A percentile compares a stretch with the other conserved stretches of the same genome.
Evolutionary conservation across 2,113 vertebrate species (phyloP).

Genomic region (Crotophaga sulcirostris): DNA sequence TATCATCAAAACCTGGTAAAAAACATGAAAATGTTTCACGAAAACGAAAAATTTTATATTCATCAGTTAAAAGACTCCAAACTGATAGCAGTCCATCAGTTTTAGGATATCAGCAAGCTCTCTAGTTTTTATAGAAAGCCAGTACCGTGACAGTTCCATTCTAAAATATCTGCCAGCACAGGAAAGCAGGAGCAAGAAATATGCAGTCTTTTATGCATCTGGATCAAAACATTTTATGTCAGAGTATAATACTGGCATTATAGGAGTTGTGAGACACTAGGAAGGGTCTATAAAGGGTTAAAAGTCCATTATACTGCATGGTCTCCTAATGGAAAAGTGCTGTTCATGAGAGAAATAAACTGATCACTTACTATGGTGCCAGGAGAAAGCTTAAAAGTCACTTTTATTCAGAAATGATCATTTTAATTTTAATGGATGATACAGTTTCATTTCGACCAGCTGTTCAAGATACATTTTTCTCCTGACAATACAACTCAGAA

Average conservation of each 20-base stretch:
- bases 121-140: neutral
- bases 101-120: neutral
- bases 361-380: neutral
- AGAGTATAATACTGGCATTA: neutral
- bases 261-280: neutral
- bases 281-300: constrained; percentile 4
- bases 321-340: neutral
- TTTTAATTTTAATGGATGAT: constrained; percentile 10
- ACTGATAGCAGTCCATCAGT: neutral
- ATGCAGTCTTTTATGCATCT: neutral
- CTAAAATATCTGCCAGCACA: neutral
- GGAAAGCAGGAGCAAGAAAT: neutral
- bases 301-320: neutral
- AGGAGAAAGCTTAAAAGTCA: constrained; percentile 38
- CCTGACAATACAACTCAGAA: constrained; percentile 10
- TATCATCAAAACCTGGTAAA: constrained; percentile 74
- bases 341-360: constrained; percentile 20
- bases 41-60: constrained; percentile 50
- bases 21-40: no score
- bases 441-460: neutral
- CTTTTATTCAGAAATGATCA: constrained; percentile 39
- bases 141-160: neutral
- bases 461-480: constrained; percentile 35
- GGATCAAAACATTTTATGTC: neutral
- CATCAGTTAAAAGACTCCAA: neutral